Evolutionary conservation across 2,888 invertebrate genomes (phyloP).

Genomic region (Tachystola acroxantha): DNA sequence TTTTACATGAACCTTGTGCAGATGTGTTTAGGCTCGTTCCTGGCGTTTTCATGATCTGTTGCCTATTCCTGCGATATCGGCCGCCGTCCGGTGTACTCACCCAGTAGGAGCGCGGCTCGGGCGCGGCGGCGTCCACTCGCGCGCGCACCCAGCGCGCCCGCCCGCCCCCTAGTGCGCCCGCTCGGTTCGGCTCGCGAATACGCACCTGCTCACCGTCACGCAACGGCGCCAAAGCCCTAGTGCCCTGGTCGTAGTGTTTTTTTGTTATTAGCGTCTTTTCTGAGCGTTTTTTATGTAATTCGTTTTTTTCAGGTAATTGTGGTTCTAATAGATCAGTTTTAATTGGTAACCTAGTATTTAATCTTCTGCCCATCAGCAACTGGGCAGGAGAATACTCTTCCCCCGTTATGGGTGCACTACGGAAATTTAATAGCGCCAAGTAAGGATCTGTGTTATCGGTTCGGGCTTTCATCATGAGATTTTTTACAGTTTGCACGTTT

Average conservation of each 20-base stretch:
- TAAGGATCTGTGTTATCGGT: constrained; percentile 10
- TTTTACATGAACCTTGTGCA: no score
- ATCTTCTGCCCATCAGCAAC: constrained; percentile 14
- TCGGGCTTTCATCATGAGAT: constrained; percentile 9
- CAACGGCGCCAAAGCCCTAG: not conserved
- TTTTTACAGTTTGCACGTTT: constrained; percentile 12
- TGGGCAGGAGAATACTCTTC: constrained; percentile 11
- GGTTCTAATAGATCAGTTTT: not conserved
- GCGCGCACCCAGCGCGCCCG: no score
- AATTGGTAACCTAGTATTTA: constrained; percentile 12
- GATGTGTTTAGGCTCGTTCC: no score
- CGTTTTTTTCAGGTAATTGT: not conserved
- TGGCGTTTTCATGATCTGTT: no score
- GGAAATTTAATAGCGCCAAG: constrained; percentile 11
- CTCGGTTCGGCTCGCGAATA: not conserved
- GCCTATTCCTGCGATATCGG: not conserved
- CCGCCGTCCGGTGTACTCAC: not conserved
- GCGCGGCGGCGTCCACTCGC: not conserved
- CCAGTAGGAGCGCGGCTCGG: not conserved
- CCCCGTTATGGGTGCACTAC: constrained; percentile 6
- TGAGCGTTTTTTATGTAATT: not conserved
- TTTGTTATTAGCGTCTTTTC: not conserved
- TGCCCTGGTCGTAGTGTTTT: not conserved
- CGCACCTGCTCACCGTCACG: not conserved
- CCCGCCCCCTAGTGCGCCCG: not conserved